phyloP scores from a whole-genome alignment of 2,888 invertebrate genomes.

The Smittia aterrima region DNA sequence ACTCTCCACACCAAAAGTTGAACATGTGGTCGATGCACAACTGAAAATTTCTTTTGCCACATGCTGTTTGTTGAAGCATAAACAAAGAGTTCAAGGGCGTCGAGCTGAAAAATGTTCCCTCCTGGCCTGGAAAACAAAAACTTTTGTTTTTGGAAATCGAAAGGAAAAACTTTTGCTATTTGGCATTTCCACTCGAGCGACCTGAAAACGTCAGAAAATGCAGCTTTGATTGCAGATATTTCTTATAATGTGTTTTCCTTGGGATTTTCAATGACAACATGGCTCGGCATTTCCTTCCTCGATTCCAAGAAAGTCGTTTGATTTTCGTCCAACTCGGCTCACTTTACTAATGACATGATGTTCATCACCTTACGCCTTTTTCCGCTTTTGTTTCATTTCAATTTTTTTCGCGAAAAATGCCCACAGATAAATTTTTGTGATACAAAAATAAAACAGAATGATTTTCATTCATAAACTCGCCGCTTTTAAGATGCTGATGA shows the following conservation, averaged over 20 bases:
- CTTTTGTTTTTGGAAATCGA: not conserved
- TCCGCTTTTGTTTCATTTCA: not conserved
- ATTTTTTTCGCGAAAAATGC: conserved; percentile 2
- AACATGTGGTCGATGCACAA: not conserved
- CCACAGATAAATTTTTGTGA: not conserved
- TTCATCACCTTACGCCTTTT: not conserved
- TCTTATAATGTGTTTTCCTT: too few species aligned
- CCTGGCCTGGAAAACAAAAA: not conserved
- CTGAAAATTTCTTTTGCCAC: not conserved
- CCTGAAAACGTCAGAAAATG: not conserved
- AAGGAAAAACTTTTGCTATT: too few species aligned
- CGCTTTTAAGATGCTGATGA: not conserved
- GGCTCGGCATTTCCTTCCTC: conserved; percentile 9
- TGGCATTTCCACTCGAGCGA: not conserved
- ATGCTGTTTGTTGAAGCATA: not conserved
- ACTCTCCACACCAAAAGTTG: too few species aligned
- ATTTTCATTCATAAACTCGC: conserved; percentile 17
- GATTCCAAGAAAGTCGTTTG: not conserved
- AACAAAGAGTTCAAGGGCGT: not conserved
- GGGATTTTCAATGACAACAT: not conserved
- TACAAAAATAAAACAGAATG: not conserved
- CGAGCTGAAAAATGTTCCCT: not conserved
- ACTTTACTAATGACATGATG: not conserved
- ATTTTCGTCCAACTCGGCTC: not conserved
- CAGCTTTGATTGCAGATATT: not conserved